Evolutionary conservation across 2,888 invertebrate species (phyloP).

Genomic region (Agrilus mali): DNA sequence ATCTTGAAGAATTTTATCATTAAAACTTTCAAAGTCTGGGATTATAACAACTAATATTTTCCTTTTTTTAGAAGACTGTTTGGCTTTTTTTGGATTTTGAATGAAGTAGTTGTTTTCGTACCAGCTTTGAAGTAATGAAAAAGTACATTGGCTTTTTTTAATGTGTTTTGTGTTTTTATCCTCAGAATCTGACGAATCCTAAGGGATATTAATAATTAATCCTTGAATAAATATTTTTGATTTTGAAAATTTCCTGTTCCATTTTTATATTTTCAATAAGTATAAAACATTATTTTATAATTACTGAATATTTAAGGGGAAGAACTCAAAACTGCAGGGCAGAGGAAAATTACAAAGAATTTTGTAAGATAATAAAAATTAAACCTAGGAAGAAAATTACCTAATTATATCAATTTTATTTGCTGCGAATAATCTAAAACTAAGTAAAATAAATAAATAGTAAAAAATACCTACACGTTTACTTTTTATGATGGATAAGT

Average conservation of each 20-base stretch:
- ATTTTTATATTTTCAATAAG: background rate
- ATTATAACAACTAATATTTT: constrained; percentile 58
- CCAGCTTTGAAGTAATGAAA: constrained; percentile 50
- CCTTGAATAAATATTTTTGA: background rate
- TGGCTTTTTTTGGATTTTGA: constrained; percentile 14
- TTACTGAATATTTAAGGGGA: too few species aligned
- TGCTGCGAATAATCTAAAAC: too few species aligned
- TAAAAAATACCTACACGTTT: too few species aligned
- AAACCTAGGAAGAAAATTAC: too few species aligned
- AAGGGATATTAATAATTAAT: background rate
- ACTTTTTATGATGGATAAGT: too few species aligned
- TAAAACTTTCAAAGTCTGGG: constrained; percentile 79
- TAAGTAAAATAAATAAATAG: too few species aligned
- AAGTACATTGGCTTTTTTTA: constrained; percentile 51
- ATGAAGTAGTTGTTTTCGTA: constrained; percentile 35
- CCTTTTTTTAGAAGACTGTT: constrained; percentile 27
- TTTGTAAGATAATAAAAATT: too few species aligned
- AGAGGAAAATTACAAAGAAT: too few species aligned
- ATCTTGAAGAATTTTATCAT: constrained; percentile 59
- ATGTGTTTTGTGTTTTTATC: constrained; percentile 29
- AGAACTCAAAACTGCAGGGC: too few species aligned
- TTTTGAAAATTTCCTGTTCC: background rate
- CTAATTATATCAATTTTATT: too few species aligned
- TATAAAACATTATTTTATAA: too few species aligned
- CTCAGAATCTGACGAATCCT: constrained; percentile 17